phyloP scores from a whole-genome alignment of 2,113 vertebrate genomes.

The Mixornis gularis region DNA sequence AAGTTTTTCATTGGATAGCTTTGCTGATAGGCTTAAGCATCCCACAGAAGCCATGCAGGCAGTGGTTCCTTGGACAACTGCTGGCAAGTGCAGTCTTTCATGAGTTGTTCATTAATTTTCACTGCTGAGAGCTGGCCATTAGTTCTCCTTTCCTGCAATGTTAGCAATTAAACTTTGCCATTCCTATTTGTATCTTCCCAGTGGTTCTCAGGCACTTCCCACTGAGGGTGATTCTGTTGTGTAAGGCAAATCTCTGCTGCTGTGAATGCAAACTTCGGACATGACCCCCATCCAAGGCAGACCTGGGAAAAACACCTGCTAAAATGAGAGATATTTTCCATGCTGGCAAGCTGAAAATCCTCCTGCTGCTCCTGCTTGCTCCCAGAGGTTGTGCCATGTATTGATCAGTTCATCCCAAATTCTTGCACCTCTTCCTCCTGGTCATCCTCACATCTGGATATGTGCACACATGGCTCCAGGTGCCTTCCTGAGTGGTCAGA shows the following conservation, averaged over 20 bases:
- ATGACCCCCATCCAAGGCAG: background rate
- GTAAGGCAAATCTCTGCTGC: background rate
- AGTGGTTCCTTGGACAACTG: background rate
- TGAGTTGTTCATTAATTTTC: background rate
- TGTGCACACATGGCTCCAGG: background rate
- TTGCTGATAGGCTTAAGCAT: background rate
- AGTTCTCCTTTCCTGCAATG: background rate
- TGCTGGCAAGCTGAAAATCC: background rate
- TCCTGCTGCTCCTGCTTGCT: background rate
- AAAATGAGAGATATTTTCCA: background rate
- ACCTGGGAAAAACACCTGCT: background rate
- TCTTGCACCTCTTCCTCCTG: background rate
- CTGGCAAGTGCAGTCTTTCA: background rate
- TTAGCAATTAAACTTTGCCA: background rate
- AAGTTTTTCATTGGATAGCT: background rate
- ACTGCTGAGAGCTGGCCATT: background rate
- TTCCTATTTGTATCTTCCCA: background rate
- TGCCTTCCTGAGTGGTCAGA: background rate
- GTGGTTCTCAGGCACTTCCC: background rate
- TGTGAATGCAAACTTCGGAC: background rate
- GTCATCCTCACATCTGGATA: background rate
- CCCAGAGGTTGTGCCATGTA: too few relatives aligned
- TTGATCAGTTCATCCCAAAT: background rate
- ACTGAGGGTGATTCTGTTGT: accelerated
- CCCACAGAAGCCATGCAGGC: background rate